These are phyloP conservation scores for Rhopilema esculentum DNA, from an alignment of 30 jellyfish, hydroid and myxozoan genomes.

Conservation along the genomic window DNA sequence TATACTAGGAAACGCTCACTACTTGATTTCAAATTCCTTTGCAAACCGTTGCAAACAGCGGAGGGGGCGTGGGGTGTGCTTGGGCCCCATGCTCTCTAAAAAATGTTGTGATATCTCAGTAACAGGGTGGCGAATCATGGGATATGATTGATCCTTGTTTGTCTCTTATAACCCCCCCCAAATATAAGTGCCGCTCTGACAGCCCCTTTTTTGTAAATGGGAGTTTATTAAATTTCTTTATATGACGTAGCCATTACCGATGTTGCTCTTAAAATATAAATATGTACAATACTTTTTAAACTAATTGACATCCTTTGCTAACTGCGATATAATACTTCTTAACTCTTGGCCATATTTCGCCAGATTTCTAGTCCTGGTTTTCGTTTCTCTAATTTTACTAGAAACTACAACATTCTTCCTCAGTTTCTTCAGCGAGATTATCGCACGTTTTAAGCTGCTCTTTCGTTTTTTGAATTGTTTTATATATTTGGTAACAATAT, in stretches of 20 bases:
- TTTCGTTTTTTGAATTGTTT: constrained; percentile 33
- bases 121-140: too few species aligned
- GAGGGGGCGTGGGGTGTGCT: too few species aligned
- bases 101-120: too few species aligned
- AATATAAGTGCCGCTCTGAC: too few species aligned
- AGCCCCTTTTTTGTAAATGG: too few species aligned
- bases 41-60: too few species aligned
- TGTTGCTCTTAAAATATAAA: neutral
- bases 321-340: constrained; percentile 15
- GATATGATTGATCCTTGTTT: too few species aligned
- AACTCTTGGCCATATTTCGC: constrained; percentile 26
- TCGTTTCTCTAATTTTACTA: neutral
- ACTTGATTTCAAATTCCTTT: too few species aligned
- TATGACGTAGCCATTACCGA: neutral
- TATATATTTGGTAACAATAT: constrained; percentile 9
- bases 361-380: constrained; percentile 49
- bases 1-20: too few species aligned
- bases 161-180: too few species aligned
- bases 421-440: constrained; percentile 18
- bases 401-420: constrained; percentile 19
- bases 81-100: too few species aligned
- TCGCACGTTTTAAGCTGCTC: constrained; percentile 25
- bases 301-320: constrained; percentile 28
- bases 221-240: too few species aligned
- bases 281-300: neutral